These are phyloP conservation scores for Lamprologus ornatipinnis DNA, from an alignment of 2,113 vertebrate genomes.

Conservation along the genomic window DNA sequence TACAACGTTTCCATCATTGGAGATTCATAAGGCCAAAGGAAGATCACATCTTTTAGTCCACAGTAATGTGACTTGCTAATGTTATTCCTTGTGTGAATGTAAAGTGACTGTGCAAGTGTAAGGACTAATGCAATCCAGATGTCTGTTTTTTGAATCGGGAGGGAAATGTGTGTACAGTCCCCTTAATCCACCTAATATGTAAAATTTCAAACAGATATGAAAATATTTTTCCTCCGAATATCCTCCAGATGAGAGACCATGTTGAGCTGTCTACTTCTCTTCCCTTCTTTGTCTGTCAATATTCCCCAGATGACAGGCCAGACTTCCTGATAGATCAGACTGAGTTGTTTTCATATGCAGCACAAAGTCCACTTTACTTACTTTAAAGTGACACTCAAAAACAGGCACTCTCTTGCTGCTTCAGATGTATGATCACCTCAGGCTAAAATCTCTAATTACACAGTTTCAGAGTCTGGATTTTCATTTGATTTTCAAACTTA, in stretches of 20 bases:
- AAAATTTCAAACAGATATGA: slow-evolving; percentile 67
- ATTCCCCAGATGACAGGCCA: slow-evolving; percentile 28
- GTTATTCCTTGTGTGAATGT: neutral
- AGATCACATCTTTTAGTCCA: neutral
- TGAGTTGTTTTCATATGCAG: neutral
- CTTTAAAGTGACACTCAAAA: neutral
- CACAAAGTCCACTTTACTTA: neutral
- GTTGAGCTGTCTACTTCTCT: slow-evolving; percentile 37
- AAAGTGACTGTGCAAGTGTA: slow-evolving; percentile 20
- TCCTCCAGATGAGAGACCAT: slow-evolving; percentile 55
- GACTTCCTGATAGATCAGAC: slow-evolving; percentile 36
- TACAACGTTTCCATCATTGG: neutral
- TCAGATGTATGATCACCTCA: neutral
- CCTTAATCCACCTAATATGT: slow-evolving; percentile 65
- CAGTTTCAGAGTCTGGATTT: neutral
- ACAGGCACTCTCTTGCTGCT: neutral
- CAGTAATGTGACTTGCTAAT: neutral
- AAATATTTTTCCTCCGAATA: slow-evolving; percentile 67
- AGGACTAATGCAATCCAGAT: slow-evolving; percentile 62
- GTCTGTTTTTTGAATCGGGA: slow-evolving; percentile 8
- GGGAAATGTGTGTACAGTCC: slow-evolving; percentile 32
- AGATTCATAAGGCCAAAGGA: neutral
- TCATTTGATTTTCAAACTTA: neutral
- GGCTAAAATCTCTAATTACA: neutral
- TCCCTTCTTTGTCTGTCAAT: slow-evolving; percentile 18